A percentile compares a stretch with the other conserved stretches of the same genome.
These are phyloP conservation scores for Phrixothrix hirtus DNA, from an alignment of 2,888 invertebrate species.

Conservation along the genomic window DNA sequence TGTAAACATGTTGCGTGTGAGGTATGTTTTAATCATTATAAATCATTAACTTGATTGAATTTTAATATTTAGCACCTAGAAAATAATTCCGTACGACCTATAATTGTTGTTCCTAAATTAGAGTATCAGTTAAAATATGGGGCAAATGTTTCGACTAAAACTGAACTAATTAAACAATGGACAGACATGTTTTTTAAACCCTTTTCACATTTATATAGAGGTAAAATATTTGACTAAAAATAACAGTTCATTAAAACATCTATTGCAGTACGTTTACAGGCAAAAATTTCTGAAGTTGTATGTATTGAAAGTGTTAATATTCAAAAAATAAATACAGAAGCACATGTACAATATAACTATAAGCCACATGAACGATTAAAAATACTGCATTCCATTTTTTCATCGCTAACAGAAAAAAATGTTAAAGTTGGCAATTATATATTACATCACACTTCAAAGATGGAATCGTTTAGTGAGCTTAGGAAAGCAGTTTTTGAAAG, in stretches of 20 bases:
- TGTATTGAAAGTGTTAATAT: slow-evolving; percentile 43
- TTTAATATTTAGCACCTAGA: slow-evolving; percentile 17
- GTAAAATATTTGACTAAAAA: slow-evolving; percentile 31
- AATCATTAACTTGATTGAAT: too few relatives aligned
- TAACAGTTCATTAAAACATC: not conserved
- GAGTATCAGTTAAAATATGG: slow-evolving; percentile 49
- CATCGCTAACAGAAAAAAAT: slow-evolving; percentile 36
- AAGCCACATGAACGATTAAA: slow-evolving; percentile 44
- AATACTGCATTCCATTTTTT: slow-evolving; percentile 43
- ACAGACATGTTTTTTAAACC: slow-evolving; percentile 46
- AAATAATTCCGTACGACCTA: slow-evolving; percentile 37
- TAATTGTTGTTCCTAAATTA: slow-evolving; percentile 46
- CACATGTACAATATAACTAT: slow-evolving; percentile 41
- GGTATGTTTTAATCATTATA: slow-evolving; percentile 33
- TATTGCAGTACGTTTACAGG: slow-evolving; percentile 42
- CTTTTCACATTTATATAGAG: slow-evolving; percentile 47
- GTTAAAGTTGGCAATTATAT: slow-evolving; percentile 46
- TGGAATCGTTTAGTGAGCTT: slow-evolving; percentile 42
- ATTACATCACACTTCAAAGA: slow-evolving; percentile 44
- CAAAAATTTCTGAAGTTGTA: slow-evolving; percentile 40
- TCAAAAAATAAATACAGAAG: slow-evolving; percentile 45
- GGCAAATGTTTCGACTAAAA: slow-evolving; percentile 42
- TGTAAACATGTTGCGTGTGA: slow-evolving; percentile 48
- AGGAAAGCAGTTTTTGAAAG: slow-evolving; percentile 2
- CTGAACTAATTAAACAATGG: slow-evolving; percentile 48